A percentile compares a stretch with the other conserved stretches of the same genome.
Conservation (phyloP, 2,113 vertebrate genomes). For the Chelonoidis abingdonii region DNA sequence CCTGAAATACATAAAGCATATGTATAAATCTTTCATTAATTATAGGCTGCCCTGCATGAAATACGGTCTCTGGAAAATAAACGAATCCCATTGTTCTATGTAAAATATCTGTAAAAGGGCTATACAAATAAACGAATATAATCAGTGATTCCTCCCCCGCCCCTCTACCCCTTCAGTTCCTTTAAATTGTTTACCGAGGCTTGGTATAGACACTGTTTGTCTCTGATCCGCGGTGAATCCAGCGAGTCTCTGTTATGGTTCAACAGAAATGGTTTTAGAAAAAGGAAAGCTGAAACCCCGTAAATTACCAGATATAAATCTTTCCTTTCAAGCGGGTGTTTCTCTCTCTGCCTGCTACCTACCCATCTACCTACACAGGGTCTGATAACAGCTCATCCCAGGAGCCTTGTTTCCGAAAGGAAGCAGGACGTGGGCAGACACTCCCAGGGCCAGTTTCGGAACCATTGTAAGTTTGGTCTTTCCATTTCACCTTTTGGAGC, state of each 20-base stretch:
- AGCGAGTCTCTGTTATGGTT: background rate
- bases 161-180: background rate
- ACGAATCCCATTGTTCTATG: background rate
- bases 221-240: background rate
- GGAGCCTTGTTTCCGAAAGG: background rate
- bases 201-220: background rate
- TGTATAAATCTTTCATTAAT: background rate
- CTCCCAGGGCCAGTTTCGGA: no score
- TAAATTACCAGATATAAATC: background rate
- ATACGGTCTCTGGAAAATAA: background rate
- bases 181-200: rapidly evolving
- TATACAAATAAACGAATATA: rapidly evolving
- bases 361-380: no score
- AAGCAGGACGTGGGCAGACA: no score
- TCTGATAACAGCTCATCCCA: background rate
- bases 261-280: background rate
- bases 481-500: no score
- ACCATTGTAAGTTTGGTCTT: background rate
- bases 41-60: background rate
- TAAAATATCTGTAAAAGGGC: background rate
- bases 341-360: background rate
- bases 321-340: background rate
- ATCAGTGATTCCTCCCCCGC: rapidly evolving
- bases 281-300: background rate
- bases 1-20: background rate